These are phyloP conservation scores for Brachypterus glaber DNA, from an alignment of 2,888 invertebrate genomes.

Conservation along the genomic window DNA sequence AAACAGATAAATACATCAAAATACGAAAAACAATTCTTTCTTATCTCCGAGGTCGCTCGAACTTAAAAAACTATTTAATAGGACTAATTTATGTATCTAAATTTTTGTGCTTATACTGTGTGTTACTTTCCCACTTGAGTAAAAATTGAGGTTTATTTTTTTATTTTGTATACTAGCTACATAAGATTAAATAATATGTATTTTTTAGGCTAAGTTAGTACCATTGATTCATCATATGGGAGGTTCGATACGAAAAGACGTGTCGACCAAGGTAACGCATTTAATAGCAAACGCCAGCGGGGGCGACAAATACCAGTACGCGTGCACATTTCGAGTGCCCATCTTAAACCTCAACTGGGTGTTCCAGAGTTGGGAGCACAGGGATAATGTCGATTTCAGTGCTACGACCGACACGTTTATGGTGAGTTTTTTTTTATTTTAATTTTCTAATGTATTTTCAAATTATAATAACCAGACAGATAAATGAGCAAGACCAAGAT, in stretches of 20 bases:
- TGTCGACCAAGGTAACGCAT: slow-evolving; percentile 83
- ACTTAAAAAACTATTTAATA: too few relatives aligned
- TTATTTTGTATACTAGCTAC: too few relatives aligned
- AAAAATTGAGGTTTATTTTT: too few relatives aligned
- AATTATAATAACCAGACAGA: too few relatives aligned
- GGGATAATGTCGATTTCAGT: slow-evolving; percentile 57
- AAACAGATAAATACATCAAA: too few relatives aligned
- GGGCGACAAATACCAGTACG: slow-evolving; percentile 91
- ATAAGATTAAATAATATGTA: too few relatives aligned
- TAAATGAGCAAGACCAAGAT: too few relatives aligned
- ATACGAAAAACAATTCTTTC: too few relatives aligned
- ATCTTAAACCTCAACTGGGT: slow-evolving; percentile 87
- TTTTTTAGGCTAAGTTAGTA: slow-evolving; percentile 68
- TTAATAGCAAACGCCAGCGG: slow-evolving; percentile 82
- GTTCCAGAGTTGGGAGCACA: slow-evolving; percentile 73
- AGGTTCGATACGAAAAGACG: slow-evolving; percentile 87
- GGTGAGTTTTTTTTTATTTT: slow-evolving; percentile 38
- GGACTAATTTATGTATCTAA: too few relatives aligned
- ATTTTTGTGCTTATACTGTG: too few relatives aligned
- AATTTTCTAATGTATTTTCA: slow-evolving; percentile 1
- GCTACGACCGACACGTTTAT: slow-evolving; percentile 62
- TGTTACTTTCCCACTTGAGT: too few relatives aligned
- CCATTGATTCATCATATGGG: slow-evolving; percentile 93
- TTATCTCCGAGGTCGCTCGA: too few relatives aligned
- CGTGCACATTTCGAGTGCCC: slow-evolving; percentile 79